Evolutionary conservation across 1,140 invertebrate genomes (phyloP), one percentile per base, ranked within the genome.

Genomic region (Hyles euphorbiae): DNA sequence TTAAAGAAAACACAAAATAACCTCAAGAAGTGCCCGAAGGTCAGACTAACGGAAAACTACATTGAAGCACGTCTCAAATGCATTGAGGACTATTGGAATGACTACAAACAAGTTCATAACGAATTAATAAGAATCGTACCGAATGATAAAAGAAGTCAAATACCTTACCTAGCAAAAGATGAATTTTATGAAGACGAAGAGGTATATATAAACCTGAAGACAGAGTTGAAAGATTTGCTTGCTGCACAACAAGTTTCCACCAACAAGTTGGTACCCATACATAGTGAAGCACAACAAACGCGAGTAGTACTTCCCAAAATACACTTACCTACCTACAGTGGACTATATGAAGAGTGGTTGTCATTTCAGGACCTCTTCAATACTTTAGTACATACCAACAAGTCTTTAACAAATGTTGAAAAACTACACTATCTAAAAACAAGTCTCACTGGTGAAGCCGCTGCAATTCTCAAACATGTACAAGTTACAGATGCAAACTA

Each of bases 401-500:
- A 43, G 3, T 36, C 53, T 46, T 22, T n/a, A n/a, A n/a, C n/a
- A n/a, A n/a, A n/a, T n/a, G n/a, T n/a, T n/a, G n/a, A n/a, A n/a
- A n/a, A n/a, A n/a, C n/a, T n/a, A n/a, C n/a, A n/a, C n/a, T n/a
- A n/a, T n/a, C n/a, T n/a, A n/a, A n/a, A n/a, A n/a, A n/a, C n/a
- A n/a, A n/a, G n/a, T n/a, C n/a, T 70, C 11, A 54, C 9, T 10
- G 64, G 65, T 6, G 68, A 70, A 63, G 62, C 60, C 11, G 61
- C 56, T 53, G 47, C 53, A 7, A 22, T 62, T 11, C 40, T 67
- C 36, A 63, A 49, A 11, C 59, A 70, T 45, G 56, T 70, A 51
- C 61, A 64, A 62, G 44, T 70, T n/a, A 53, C 63, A n/a, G 56
- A 64, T 36, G 46, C 32, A 34, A 67, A 70, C 61, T 70, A 70